Evolutionary conservation across 1,140 invertebrate species (phyloP).

Genomic region (Zaprionus capensis): DNA sequence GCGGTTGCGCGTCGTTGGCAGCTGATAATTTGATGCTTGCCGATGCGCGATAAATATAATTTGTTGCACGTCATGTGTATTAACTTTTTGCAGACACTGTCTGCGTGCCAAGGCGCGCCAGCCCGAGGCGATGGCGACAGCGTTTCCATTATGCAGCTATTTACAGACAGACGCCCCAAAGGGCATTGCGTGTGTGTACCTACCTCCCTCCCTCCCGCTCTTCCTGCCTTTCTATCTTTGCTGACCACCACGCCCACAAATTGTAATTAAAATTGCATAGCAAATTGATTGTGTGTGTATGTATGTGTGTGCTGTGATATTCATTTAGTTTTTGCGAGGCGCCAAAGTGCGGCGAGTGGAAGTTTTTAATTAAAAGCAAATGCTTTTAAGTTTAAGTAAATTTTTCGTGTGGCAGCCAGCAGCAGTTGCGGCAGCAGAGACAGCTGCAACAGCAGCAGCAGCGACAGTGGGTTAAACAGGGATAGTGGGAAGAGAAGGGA

Average conservation of each 20-base stretch:
- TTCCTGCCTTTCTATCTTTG: not conserved
- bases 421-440: not conserved
- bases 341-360: slow-evolving; percentile 72
- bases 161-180: slow-evolving; percentile 42
- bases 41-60: slow-evolving; percentile 84
- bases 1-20: slow-evolving; percentile 48
- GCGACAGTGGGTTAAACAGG: not conserved
- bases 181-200: slow-evolving; percentile 22
- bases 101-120: slow-evolving; percentile 22
- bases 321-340: slow-evolving; percentile 62
- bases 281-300: slow-evolving; percentile 71
- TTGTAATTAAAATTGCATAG: slow-evolving; percentile 81
- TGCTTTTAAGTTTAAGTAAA: slow-evolving; percentile 71
- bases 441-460: slow-evolving; percentile 3
- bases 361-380: slow-evolving; percentile 82
- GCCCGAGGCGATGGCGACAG: slow-evolving; percentile 9
- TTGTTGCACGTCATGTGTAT: slow-evolving; percentile 83
- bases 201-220: not conserved
- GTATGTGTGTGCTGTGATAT: slow-evolving; percentile 9
- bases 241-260: slow-evolving; percentile 71
- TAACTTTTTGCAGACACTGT: slow-evolving; percentile 78
- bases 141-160: slow-evolving; percentile 69
- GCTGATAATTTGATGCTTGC: slow-evolving; percentile 81
- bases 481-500: not conserved
- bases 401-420: slow-evolving; percentile 35